phyloP scores from a whole-genome alignment of 2,888 invertebrate genomes.

The Lasioglossum zephyrum region DNA sequence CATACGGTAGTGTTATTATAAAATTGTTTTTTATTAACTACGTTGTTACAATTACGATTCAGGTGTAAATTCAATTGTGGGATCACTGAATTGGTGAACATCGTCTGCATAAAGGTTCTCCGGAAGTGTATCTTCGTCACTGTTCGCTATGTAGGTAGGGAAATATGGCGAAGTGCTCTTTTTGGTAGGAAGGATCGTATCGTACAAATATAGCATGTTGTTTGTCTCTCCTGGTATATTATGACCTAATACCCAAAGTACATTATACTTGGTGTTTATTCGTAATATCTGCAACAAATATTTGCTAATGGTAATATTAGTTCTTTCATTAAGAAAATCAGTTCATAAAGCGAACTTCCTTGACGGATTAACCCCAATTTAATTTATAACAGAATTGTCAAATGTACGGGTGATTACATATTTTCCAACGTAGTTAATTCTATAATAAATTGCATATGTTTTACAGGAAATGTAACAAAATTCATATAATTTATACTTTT shows the following conservation, averaged over 20 bases:
- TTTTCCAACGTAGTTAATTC: constrained; percentile 1
- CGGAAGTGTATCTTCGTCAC: constrained; percentile 85
- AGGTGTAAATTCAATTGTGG: constrained; percentile 88
- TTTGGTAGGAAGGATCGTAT: constrained; percentile 88
- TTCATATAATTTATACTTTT: not conserved
- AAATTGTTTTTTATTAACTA: constrained; percentile 49
- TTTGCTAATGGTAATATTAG: constrained; percentile 24
- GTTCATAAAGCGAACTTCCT: not conserved
- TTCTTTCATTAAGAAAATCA: not conserved
- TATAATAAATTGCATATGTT: not conserved
- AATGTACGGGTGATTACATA: not conserved
- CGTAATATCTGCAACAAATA: constrained; percentile 90
- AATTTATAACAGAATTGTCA: constrained; percentile 5
- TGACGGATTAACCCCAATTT: not conserved
- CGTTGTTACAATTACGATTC: constrained; percentile 59
- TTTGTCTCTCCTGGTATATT: constrained; percentile 94
- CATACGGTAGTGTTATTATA: constrained; percentile 27
- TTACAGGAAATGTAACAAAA: not conserved
- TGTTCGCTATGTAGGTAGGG: constrained; percentile 91
- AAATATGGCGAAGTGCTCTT: constrained; percentile 87
- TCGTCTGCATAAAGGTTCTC: constrained; percentile 92
- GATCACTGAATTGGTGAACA: constrained; percentile 90
- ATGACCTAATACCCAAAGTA: constrained; percentile 94
- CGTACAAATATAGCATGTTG: constrained; percentile 91
- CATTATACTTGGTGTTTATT: constrained; percentile 97